Percentiles rank a stretch among this genome's conserved stretches.
Conservation (phyloP, 2,797 vertebrate genomes). For the Pseudotriccus pelzelni region DNA sequence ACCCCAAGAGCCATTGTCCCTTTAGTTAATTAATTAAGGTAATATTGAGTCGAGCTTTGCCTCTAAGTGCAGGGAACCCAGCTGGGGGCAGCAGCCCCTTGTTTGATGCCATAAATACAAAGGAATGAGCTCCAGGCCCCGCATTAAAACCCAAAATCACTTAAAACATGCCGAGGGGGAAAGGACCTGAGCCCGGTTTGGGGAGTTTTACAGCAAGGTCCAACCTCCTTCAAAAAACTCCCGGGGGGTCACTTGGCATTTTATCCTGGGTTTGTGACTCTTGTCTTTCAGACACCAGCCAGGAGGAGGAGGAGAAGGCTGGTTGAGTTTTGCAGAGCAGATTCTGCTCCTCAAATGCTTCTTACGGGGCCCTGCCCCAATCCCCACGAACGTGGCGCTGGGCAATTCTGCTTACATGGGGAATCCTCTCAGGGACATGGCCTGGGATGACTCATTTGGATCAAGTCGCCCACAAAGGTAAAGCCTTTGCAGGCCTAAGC, state of each 20-base stretch:
- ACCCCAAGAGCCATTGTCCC: constrained; percentile 66
- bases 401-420: background rate
- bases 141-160: constrained; percentile 28
- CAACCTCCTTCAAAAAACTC: background rate
- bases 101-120: background rate
- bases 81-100: constrained; percentile 50
- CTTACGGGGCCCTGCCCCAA: background rate
- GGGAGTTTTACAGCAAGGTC: background rate
- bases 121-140: constrained; percentile 43
- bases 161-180: background rate
- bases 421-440: constrained; percentile 30
- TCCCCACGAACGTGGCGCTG: background rate
- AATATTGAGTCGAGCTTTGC: constrained; percentile 65
- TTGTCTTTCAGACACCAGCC: background rate
- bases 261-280: background rate
- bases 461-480: background rate
- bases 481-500: constrained; percentile 25
- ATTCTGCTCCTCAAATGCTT: background rate
- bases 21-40: constrained; percentile 75
- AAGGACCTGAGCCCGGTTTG: background rate
- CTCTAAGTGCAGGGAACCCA: constrained; percentile 42
- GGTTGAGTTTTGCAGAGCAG: background rate
- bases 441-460: constrained; percentile 8
- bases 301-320: background rate
- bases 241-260: background rate